Base-by-base conservation (phyloP, 2,113 vertebrate species). In the Ctenomys sociabilis region DNA sequence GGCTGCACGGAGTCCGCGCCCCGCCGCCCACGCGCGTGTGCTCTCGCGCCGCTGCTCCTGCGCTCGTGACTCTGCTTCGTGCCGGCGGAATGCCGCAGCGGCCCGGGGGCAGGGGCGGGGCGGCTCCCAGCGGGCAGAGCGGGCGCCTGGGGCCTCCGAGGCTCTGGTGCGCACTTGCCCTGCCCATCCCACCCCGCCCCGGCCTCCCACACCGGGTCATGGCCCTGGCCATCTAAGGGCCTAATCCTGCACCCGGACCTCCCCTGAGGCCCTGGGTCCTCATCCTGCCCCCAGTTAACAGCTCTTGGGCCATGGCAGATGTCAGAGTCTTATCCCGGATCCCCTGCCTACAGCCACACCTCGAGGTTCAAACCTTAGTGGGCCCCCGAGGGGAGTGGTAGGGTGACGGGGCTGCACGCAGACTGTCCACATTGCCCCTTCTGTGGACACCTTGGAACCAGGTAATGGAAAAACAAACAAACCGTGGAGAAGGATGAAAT, bases 1-100 rank as follows among this genome's bases (percentile, higher is more conserved):
- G 10, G 9, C 22, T 3, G 66, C 22, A 6, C 32, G 43, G 75
- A n/a, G 92, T 64, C 21, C 80, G 87, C 21, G 66, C 85, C 43
- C 87, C 43, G 14, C 95, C 96, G 30, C 96, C 96, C 94, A 82
- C 96, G 93, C 97, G 83, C 91, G 82, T 88, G 92, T 95, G 73
- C 72, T 90, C 95, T 75, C 85, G 90, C 95, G 82, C 85, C 8
- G 78, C 86, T 70, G 91, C 96, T 93, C 22, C 94, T 83, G 49
- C 0, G 90, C 96, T 96, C 96, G 96, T 97, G 97, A 97, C 96
- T 97, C 92, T 91, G 96, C 96, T 96, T 97, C 95, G 95, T 97
- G 97, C 95, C 35, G 91, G 94, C 96, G 91, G 88, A 95, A 78
- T 68, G 92, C 95, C 43, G 86, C 97, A 75, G 96, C 93, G 94